These are phyloP conservation scores for Tenthredo amoena DNA, from an alignment of 2,888 invertebrate genomes.

Conservation along the genomic window DNA sequence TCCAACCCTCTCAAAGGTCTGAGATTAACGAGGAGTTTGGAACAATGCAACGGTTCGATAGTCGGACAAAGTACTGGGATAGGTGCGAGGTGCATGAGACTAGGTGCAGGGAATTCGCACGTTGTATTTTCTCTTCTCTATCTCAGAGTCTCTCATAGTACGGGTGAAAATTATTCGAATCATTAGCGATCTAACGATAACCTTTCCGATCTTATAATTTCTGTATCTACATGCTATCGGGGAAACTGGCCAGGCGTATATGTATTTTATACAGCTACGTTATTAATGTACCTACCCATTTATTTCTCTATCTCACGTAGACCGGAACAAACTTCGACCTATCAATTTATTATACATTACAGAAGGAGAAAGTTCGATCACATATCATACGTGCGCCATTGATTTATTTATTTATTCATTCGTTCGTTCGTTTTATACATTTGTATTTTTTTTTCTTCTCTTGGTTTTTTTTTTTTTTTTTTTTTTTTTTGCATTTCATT, in stretches of 20 bases:
- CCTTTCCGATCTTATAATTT: constrained; percentile 61
- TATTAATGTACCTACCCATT: background rate
- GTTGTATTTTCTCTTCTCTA: background rate
- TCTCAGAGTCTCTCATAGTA: background rate
- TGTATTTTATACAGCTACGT: background rate
- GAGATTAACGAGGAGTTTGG: background rate
- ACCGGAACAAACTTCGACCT: constrained; percentile 34
- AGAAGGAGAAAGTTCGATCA: constrained; percentile 9
- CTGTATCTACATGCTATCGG: background rate
- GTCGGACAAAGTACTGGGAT: background rate
- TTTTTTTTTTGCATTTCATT: no score
- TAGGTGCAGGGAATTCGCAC: constrained; percentile 1
- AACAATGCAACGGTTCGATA: background rate
- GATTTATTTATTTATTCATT: background rate
- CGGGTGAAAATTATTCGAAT: constrained; percentile 67
- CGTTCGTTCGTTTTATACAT: background rate
- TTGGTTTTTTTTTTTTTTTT: background rate
- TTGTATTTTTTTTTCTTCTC: no score
- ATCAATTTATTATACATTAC: constrained; percentile 16
- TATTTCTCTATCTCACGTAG: constrained; percentile 9
- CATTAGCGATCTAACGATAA: constrained; percentile 68
- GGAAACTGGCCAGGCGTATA: background rate
- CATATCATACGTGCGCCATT: background rate
- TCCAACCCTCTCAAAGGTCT: background rate
- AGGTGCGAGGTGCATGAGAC: background rate